These are phyloP conservation scores for Zaprionus africanus DNA, from an alignment of 1,140 invertebrate species.

Conservation along the genomic window DNA sequence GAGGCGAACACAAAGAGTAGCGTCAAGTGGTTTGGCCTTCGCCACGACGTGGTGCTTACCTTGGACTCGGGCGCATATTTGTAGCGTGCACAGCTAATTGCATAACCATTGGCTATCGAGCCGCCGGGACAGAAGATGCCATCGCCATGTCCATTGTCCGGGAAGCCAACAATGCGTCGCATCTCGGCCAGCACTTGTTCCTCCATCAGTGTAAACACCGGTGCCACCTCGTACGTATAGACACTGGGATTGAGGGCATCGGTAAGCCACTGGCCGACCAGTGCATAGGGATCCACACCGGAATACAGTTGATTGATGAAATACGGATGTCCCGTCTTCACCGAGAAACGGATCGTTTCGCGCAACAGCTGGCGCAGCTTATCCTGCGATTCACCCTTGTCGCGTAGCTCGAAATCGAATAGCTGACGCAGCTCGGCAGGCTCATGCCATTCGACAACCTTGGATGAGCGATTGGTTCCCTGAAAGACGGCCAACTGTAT, in stretches of 20 bases:
- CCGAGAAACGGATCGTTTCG: conserved; percentile 91
- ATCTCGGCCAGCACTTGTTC: conserved; percentile 92
- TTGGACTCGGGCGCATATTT: conserved; percentile 91
- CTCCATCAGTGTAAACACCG: conserved; percentile 95
- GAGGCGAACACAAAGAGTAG: conserved; percentile 7
- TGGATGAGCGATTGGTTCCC: conserved; percentile 88
- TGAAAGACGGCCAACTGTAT: conserved; percentile 91
- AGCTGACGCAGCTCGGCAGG: conserved; percentile 88
- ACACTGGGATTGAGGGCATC: conserved; percentile 94
- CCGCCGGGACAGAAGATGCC: conserved; percentile 98
- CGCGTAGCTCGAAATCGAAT: conserved; percentile 88
- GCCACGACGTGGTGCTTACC: conserved; percentile 84
- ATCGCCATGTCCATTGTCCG: conserved; percentile 88
- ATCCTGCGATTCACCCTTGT: conserved; percentile 87
- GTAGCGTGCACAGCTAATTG: conserved; percentile 94
- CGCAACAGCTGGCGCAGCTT: conserved; percentile 88
- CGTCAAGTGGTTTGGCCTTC: conserved; percentile 43
- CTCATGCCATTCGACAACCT: conserved; percentile 91
- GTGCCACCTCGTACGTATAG: conserved; percentile 96
- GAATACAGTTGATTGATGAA: conserved; percentile 95
- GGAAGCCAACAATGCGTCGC: conserved; percentile 94
- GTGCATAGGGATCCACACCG: conserved; percentile 93
- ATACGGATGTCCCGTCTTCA: conserved; percentile 94
- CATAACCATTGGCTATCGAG: conserved; percentile 97
- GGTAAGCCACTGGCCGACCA: conserved; percentile 93